These are phyloP conservation scores for Mus minutoides DNA, from an alignment of 2,797 vertebrate genomes.

Conservation along the genomic window DNA sequence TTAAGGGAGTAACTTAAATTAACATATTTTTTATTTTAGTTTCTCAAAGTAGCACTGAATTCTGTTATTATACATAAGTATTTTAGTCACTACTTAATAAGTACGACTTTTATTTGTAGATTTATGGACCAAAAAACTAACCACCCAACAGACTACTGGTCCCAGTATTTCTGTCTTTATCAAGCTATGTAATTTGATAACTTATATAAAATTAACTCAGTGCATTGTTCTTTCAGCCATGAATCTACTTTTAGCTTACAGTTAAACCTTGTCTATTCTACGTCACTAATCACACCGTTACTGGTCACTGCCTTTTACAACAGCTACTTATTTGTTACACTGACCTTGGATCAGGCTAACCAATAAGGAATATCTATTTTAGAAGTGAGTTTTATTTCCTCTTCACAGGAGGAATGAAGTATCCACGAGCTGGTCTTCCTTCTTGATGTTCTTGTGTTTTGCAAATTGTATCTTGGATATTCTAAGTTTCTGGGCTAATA, in stretches of 20 bases:
- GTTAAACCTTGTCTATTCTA: not conserved
- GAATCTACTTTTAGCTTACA: not conserved
- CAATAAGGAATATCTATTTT: not conserved
- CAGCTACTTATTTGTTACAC: not conserved
- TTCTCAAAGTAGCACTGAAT: not conserved
- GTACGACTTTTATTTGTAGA: not conserved
- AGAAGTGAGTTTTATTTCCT: not conserved
- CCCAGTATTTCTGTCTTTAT: not conserved
- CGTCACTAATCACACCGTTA: fast-evolving
- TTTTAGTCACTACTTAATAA: not conserved
- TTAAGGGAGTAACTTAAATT: slow-evolving; percentile 8
- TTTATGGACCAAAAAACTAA: not conserved
- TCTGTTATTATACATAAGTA: not conserved
- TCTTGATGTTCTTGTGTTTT: too few species aligned
- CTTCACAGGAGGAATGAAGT: too few species aligned
- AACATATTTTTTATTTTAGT: not conserved
- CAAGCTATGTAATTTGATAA: not conserved
- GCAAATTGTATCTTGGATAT: too few species aligned
- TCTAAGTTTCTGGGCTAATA: too few species aligned
- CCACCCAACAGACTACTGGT: not conserved
- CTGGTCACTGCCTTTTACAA: not conserved
- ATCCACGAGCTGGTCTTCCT: too few species aligned
- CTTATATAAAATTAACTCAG: not conserved
- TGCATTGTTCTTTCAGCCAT: not conserved
- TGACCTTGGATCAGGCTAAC: not conserved